Base-by-base conservation (phyloP, 1,140 invertebrate species). In the Drosophila sechellia region DNA sequence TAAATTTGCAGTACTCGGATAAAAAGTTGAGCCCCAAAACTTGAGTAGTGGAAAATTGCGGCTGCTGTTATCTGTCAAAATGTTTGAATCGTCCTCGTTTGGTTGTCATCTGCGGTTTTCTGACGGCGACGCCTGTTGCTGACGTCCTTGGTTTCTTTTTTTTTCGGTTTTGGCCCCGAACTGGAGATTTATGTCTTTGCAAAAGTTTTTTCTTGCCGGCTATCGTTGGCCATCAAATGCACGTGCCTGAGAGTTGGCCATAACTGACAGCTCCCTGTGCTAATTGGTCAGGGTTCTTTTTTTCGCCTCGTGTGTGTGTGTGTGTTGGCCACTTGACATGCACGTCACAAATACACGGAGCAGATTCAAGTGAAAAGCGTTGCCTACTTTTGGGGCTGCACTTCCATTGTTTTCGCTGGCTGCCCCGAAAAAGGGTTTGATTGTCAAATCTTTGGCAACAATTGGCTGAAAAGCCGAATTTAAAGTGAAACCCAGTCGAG, bases 111-210 rank as follows among this genome's bases (percentile, higher is more conserved):
- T 79, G 65, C 48, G 71, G 55, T 65, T 71, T 39, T 39, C 37
- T 13, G 31, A 31, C 31, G 6, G 6, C 43, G 46, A 43, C 58
- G 84, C 83, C 83, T 87, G 83, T 87, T 89, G 79, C 84, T 87
- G 84, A 89, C 72, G 71, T 50, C 60, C 69, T 48, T 15, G 22
- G 5, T 20, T 35, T 15, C 8, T 15, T 11, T 15, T 11, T n/a
- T 2, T 0, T 6, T 12, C 15, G 22, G 42, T 64, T 52, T 43
- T n/a, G 45, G 27, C 25, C 63, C 43, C 50, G 12, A 76, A 74
- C 63, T 52, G 45, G 65, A 87, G 83, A 87, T 87, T 87, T 89
- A 87, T 87, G 74, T 69, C 74, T 87, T 48, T 48, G 50, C 48
- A 37, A 69, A 58, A 55, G 37, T 50, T 74, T 72, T 55, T 76